Evolutionary conservation across 2,888 invertebrate genomes (phyloP).

Genomic region (Mythimna ferrago): DNA sequence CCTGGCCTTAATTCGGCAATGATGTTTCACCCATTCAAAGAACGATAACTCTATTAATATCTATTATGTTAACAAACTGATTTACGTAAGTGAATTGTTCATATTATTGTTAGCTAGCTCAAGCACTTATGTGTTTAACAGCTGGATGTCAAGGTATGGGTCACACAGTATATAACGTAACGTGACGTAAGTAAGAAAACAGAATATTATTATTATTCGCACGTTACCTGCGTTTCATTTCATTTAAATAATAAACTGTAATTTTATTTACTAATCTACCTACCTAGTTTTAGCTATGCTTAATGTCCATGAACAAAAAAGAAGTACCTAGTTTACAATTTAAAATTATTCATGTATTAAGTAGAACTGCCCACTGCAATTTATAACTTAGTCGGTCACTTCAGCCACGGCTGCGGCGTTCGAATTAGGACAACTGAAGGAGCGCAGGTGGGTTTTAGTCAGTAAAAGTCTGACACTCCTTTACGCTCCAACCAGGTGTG

Average conservation of each 20-base stretch:
- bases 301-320: conserved; percentile 11
- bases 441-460: too few species aligned
- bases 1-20: too few species aligned
- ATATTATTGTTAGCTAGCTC: conserved; percentile 35
- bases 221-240: conserved; percentile 3
- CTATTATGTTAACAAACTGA: conserved; percentile 11
- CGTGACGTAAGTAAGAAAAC: conserved; percentile 42
- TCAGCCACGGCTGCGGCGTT: too few species aligned
- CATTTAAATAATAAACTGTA: conserved; percentile 13
- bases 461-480: too few species aligned
- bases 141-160: conserved; percentile 55
- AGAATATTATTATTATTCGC: conserved; percentile 29
- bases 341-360: neutral
- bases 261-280: conserved; percentile 18
- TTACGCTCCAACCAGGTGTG: too few species aligned
- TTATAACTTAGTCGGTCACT: too few species aligned
- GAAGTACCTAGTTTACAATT: conserved; percentile 1
- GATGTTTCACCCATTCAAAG: neutral
- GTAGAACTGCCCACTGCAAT: neutral
- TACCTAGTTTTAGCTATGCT: neutral
- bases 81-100: conserved; percentile 51
- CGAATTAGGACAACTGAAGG: too few species aligned
- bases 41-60: conserved; percentile 1
- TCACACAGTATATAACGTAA: conserved; percentile 19
- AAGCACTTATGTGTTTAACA: conserved; percentile 39